Evolutionary conservation across 2,113 vertebrate genomes (phyloP).

Genomic region (Puffinus mauretanicus): DNA sequence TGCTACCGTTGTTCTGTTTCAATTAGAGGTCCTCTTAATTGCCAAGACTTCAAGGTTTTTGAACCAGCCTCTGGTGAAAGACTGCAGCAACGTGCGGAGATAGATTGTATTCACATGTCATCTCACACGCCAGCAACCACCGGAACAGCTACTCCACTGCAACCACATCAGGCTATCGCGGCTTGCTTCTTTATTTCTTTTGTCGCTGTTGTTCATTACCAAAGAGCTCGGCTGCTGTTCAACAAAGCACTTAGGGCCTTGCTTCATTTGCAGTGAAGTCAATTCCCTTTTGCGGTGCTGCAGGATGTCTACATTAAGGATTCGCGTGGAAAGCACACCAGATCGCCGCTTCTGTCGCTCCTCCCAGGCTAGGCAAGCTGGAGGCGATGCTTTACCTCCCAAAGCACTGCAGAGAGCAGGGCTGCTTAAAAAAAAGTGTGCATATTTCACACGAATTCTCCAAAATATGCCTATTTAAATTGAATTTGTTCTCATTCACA

Average conservation of each 20-base stretch:
- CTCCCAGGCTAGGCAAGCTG: neutral
- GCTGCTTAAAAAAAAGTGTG: neutral
- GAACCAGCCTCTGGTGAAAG: slow-evolving; percentile 49
- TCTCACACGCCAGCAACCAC: neutral
- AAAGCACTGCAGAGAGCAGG: neutral
- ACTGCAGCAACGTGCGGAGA: neutral
- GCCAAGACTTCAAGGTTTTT: slow-evolving; percentile 51
- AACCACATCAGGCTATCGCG: neutral
- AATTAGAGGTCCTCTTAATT: slow-evolving; percentile 51
- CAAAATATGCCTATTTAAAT: neutral
- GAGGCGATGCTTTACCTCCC: neutral
- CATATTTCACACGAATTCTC: neutral
- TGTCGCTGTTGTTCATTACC: slow-evolving; percentile 49
- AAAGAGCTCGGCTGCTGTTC: slow-evolving; percentile 58
- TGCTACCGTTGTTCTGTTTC: slow-evolving; percentile 18
- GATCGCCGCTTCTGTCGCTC: fast-evolving
- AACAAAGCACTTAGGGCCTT: slow-evolving; percentile 60
- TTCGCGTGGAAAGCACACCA: neutral
- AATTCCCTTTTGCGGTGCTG: slow-evolving; percentile 1
- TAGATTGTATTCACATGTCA: neutral
- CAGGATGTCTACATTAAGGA: slow-evolving; percentile 24
- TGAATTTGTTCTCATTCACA: neutral
- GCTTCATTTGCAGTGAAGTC: slow-evolving; percentile 35
- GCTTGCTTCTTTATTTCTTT: slow-evolving; percentile 36
- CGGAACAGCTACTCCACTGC: neutral